These are phyloP conservation scores for Hybos culiciformis DNA, from an alignment of 2,888 invertebrate genomes.

Conservation along the genomic window DNA sequence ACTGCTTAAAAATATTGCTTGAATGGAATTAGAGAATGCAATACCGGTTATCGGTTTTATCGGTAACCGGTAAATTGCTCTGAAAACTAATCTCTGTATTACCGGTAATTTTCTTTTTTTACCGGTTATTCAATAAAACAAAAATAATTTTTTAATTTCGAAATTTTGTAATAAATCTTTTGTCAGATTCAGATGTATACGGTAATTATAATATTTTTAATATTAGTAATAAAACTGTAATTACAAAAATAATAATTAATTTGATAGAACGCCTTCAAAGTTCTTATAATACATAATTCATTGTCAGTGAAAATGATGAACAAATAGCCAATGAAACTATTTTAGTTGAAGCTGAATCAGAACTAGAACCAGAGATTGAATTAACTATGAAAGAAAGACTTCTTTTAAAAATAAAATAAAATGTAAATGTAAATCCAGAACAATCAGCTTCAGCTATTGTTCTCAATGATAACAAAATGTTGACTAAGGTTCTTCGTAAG, in stretches of 20 bases:
- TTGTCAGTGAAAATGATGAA: too few species aligned
- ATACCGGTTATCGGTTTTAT: too few species aligned
- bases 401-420: neutral
- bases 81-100: too few species aligned
- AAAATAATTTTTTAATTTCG: neutral
- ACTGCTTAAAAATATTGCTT: neutral
- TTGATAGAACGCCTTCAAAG: neutral
- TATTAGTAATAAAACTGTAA: neutral
- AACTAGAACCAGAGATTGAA: neutral
- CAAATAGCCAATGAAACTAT: too few species aligned
- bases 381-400: neutral
- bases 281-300: neutral
- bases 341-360: neutral
- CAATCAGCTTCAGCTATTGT: too few species aligned
- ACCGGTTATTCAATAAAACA: too few species aligned
- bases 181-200: too few species aligned
- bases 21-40: too few species aligned
- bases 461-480: too few species aligned
- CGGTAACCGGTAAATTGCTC: too few species aligned
- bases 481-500: neutral
- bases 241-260: neutral
- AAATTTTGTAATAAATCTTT: neutral
- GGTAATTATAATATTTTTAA: neutral
- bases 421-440: neutral
- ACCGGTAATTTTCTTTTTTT: too few species aligned